Base-by-base conservation (phyloP, 2,888 invertebrate genomes). In the Volucella inflata region DNA sequence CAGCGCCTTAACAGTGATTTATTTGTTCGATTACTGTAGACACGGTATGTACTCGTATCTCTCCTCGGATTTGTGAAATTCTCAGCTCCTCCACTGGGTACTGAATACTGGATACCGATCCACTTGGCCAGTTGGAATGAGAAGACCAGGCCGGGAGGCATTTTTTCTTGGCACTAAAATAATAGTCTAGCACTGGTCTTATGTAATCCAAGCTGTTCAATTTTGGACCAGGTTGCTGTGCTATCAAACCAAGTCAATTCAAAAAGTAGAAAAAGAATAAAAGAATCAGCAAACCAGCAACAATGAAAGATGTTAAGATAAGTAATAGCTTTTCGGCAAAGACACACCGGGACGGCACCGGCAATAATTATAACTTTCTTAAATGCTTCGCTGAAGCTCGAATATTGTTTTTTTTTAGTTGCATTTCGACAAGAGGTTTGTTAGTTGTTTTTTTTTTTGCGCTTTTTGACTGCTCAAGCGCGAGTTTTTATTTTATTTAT, bases 331-430 rank as follows among this genome's bases (percentile, higher is more conserved):
- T 21, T 4, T 46, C 50, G 53, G 9, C 71, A 62, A 55, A 82
- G 46, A 59, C 50, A 62, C 44, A 70, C 57, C 17, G 11, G 21
- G n/a, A 40, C 16, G 42, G 38, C 48, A 53, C 67, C 68, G 17
- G 12, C 55, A 53, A 72, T 72, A 72, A 85, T 80, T 85, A 77
- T 59, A 85, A 81, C 85, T 85, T 85, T 85, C 85, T 72, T 85
- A 72, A 85, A 76, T 85, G 85, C 85, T 85, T 42, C 62, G 76
- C 72, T 81, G 72, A 57, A 85, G 80, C 70, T 53, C 21, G 21
- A 21, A 21, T 21, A 2, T 0, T 21, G 21, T 21, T 21, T 21
- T 21, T 59, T 50, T 57, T 57, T 76, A 44, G 53, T 59, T 59
- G 70, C 50, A 59, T 48, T 71, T 44, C 44, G 44, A 44, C 44